Base-by-base conservation (phyloP, 2,888 invertebrate genomes). In the Microplitis manilae region DNA sequence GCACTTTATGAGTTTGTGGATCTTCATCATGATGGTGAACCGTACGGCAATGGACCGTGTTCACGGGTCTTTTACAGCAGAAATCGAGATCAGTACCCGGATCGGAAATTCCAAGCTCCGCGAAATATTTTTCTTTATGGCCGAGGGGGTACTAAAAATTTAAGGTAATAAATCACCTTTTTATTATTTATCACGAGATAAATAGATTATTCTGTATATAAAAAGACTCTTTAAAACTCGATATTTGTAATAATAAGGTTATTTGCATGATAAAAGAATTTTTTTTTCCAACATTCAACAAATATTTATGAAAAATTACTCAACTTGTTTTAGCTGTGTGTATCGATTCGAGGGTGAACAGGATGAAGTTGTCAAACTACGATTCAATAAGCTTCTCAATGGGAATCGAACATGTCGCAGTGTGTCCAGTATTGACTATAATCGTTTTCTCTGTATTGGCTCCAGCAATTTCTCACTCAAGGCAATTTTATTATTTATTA, bases 1-100 rank as follows among this genome's bases (percentile, higher is more conserved):
- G 94, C 96, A 0, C 92, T 96, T 39, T 97, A 96, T 90, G 97
- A 97, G 90, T 97, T 97, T 87, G 96, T 97, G 64, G 96, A 96
- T 88, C 91, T 96, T 7, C 95, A 96, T 84, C 94, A 96, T 90
- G 96, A 96, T 82, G 96, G 96, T 0, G 94, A 95, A 83, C 93
- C 95, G 0, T 94, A 94, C 90, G 95, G 94, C 5, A 92, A 92
- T 50, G 95, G 95, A 0, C 91, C 92, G 0, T 97, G 97, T 87
- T 95, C 95, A 38, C 92, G 96, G 73, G 93, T 94, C 82, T 96
- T 96, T 88, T 92, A 94, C 70, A 94, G 94, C 80, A 91, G 93
- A 40, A 88, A 91, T 89, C 90, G 92, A 84, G 85, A 93, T 91
- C 65, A 92, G 91, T 94, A 94, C 82, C 92, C 94, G 4, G 94